Base-by-base conservation (phyloP, 2,888 invertebrate species). In the Trachelus tabidus region DNA sequence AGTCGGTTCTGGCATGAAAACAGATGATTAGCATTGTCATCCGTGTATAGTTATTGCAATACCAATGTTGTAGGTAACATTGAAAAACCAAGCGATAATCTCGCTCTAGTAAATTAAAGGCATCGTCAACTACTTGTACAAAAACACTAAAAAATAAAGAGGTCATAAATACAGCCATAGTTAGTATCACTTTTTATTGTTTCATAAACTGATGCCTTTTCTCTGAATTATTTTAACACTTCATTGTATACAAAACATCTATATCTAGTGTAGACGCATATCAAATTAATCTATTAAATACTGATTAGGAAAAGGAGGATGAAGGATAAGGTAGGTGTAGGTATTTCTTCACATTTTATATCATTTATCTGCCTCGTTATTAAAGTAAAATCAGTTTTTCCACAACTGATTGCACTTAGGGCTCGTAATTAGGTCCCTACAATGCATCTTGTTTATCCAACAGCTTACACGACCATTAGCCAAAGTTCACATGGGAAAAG, bases 1-100 rank as follows among this genome's bases (percentile, higher is more conserved):
- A 23, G 94, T 96, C 74, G 96, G 96, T 81, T 91, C 92, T 79
- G 95, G 95, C 80, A 94, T 94, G 93, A 94, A 93, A 83, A 82
- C 83, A 81, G 87, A 75, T 82, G 76, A 79, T 15, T 12, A 34
- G 34, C 40, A 73, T 80, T 80, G 75, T 33, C 75, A 69, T 37
- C 33, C 76, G 30, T 40, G 78, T 82, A 83, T 79, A 80, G 77
- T 79, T 79, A 79, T 40, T 73, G 79, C 81, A 81, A 81, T 71
- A 76, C 79, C 81, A 81, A 80, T 81, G 74, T 73, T 82, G 83
- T 83, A 84, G 83, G 82, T 80, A 83, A 80, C 2, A 11, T 30
- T 71, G 33, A 31, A 23, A 31, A 71, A 71, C 31, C 15, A 71
- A 71, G 34, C 71, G 34, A 23, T 71, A 11, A 23, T 33, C 12